Percentiles rank a stretch among this genome's conserved stretches.
Evolutionary conservation across 2,888 invertebrate genomes (phyloP).

Genomic region (Pristionchus maxplancki): DNA sequence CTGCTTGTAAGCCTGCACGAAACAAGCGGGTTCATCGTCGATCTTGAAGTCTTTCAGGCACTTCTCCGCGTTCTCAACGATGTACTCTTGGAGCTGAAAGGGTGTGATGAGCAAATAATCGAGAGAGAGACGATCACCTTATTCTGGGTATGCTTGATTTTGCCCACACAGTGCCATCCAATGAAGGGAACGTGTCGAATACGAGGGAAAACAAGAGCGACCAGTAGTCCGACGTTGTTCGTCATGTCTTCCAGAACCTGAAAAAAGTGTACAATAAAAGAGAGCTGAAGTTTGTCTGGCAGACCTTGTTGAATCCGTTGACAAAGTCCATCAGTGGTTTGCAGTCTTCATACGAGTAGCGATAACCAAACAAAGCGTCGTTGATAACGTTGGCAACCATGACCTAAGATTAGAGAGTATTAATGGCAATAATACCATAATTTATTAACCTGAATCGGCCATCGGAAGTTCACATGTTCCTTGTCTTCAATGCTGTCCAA

Average conservation of each 20-base stretch:
- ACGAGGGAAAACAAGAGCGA: neutral
- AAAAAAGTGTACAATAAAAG: neutral
- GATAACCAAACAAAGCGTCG: neutral
- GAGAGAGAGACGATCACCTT: neutral
- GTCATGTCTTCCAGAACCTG: neutral
- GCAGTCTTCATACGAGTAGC: neutral
- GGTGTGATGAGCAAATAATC: neutral
- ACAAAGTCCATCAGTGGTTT: neutral
- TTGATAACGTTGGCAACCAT: neutral
- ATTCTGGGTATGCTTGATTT: neutral
- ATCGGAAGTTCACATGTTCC: neutral
- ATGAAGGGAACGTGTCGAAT: neutral
- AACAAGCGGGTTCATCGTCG: slow-evolving; percentile 26
- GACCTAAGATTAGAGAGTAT: neutral
- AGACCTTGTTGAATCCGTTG: neutral
- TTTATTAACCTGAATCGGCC: neutral
- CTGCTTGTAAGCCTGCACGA: slow-evolving; percentile 40
- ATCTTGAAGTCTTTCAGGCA: neutral
- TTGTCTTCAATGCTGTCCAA: neutral
- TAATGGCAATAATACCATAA: no score
- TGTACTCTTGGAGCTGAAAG: neutral
- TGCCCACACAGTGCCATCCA: neutral
- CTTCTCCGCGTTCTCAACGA: neutral
- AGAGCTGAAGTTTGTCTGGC: no score
- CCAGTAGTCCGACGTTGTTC: neutral